Evolutionary conservation across 1,140 invertebrate species (phyloP).

Genomic region (Macrocentrus cingulum): DNA sequence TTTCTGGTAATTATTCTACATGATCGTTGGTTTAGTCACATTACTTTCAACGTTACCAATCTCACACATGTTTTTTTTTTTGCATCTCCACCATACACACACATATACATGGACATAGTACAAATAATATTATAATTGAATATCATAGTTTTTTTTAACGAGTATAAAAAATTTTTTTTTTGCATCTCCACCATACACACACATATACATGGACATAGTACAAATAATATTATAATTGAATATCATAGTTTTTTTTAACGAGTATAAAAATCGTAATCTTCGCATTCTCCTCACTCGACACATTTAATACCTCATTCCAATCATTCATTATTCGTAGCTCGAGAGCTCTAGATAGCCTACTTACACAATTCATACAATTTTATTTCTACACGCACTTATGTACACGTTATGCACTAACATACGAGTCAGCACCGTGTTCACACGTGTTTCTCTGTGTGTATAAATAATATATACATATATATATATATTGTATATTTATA

Average conservation of each 20-base stretch:
- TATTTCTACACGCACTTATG: slow-evolving; percentile 18
- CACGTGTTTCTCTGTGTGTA: slow-evolving; percentile 17
- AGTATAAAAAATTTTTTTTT: slow-evolving; percentile 23
- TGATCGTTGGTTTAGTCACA: slow-evolving; percentile 12
- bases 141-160: slow-evolving; percentile 17
- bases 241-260: slow-evolving; percentile 17
- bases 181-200: slow-evolving; percentile 22
- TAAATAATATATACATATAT: slow-evolving; percentile 31
- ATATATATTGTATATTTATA: slow-evolving; percentile 31
- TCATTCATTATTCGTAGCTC: slow-evolving; percentile 33
- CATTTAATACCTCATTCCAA: slow-evolving; percentile 20
- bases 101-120: slow-evolving; percentile 15
- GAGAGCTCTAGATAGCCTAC: slow-evolving; percentile 50
- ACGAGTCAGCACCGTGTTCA: slow-evolving; percentile 14
- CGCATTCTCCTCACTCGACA: slow-evolving; percentile 11
- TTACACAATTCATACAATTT: slow-evolving; percentile 44
- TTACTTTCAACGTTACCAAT: slow-evolving; percentile 20
- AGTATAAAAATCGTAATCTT: slow-evolving; percentile 29
- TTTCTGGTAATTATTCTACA: slow-evolving; percentile 5
- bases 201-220: slow-evolving; percentile 15
- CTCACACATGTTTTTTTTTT: neutral
- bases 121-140: slow-evolving; percentile 23
- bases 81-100: slow-evolving; percentile 22
- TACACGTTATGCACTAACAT: slow-evolving; percentile 18
- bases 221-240: slow-evolving; percentile 23